These are phyloP conservation scores for Plagodis pulveraria DNA, from an alignment of 2,888 invertebrate genomes.

Conservation along the genomic window DNA sequence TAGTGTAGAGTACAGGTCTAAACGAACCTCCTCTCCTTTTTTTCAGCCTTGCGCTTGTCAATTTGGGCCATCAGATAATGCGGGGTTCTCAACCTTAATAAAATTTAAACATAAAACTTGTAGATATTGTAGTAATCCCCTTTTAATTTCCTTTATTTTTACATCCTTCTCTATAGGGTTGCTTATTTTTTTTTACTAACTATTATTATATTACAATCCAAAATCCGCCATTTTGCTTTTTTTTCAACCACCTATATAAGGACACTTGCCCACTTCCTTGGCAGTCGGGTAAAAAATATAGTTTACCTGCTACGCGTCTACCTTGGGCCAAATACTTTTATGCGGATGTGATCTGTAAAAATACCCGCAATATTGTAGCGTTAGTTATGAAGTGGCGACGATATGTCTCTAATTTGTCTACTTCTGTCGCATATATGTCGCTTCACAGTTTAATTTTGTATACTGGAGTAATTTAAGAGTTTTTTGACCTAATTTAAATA, in stretches of 20 bases:
- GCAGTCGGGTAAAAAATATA: no score
- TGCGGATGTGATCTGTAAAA: conserved; percentile 43
- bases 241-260: no score
- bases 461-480: conserved; percentile 12
- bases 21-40: no score
- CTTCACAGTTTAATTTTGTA: conserved; percentile 8
- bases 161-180: neutral
- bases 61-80: no score
- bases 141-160: neutral
- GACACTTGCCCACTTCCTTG: no score
- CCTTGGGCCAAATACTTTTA: conserved; percentile 23
- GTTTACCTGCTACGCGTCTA: conserved; percentile 3
- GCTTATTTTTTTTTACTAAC: neutral
- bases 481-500: conserved; percentile 5
- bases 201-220: neutral
- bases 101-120: neutral
- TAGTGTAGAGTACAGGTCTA: no score
- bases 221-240: no score
- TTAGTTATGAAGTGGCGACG: conserved; percentile 32
- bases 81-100: no score
- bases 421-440: conserved; percentile 13
- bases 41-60: no score
- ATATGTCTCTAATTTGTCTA: conserved; percentile 28
- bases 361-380: conserved; percentile 40
- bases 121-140: neutral